These are phyloP conservation scores for Prostheceraeus crozeri DNA, from an alignment of 2,888 invertebrate genomes.

Conservation along the genomic window DNA sequence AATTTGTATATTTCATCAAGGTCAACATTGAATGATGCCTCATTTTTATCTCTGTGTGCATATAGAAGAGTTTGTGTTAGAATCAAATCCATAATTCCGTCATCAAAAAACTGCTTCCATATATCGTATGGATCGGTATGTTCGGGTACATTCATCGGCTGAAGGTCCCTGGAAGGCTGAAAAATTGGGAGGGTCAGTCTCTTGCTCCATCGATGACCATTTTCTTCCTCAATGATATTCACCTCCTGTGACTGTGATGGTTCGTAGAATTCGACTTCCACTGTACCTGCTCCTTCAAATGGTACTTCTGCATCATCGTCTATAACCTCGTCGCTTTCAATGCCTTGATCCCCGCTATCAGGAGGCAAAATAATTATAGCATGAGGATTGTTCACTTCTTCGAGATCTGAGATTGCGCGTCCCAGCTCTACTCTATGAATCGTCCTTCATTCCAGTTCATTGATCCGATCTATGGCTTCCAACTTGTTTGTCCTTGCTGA, in stretches of 20 bases:
- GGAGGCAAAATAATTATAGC: conserved; percentile 15
- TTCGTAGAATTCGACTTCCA: conserved; percentile 30
- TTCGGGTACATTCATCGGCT: no score
- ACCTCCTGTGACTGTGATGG: no score
- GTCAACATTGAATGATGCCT: background rate
- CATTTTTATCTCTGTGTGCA: conserved; percentile 19
- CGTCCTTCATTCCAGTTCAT: no score
- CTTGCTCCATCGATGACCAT: no score
- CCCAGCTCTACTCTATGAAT: no score
- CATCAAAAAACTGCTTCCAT: conserved; percentile 7
- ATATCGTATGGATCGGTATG: no score
- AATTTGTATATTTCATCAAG: background rate
- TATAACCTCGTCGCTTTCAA: background rate
- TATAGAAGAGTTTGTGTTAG: conserved; percentile 5
- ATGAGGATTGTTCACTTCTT: conserved; percentile 20
- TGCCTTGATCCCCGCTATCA: conserved; percentile 21
- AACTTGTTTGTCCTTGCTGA: no score
- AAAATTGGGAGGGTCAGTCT: no score
- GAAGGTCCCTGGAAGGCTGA: no score
- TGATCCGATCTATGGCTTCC: no score
- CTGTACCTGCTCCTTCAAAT: conserved; percentile 19
- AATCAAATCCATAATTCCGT: conserved; percentile 14
- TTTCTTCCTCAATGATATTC: no score
- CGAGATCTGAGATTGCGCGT: no score
- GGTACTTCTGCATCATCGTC: background rate